These are phyloP conservation scores for Cantharis flavilabris DNA, from an alignment of 2,888 invertebrate genomes.

Conservation along the genomic window DNA sequence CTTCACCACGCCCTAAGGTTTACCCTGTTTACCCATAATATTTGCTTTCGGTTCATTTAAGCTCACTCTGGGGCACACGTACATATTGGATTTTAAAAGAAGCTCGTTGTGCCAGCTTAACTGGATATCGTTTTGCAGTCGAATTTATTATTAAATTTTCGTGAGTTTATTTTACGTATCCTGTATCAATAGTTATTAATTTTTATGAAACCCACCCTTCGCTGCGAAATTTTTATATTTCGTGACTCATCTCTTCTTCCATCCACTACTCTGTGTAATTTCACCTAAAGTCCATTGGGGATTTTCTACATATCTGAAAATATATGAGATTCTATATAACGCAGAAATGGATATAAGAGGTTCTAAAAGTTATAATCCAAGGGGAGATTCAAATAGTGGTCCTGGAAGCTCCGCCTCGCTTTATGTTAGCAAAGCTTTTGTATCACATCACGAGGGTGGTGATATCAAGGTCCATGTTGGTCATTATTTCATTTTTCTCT, in stretches of 20 bases:
- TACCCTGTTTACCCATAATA: slow-evolving; percentile 55
- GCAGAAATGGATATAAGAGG: slow-evolving; percentile 27
- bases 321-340: slow-evolving; percentile 19
- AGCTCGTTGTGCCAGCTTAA: neutral
- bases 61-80: slow-evolving; percentile 29
- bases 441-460: slow-evolving; percentile 23
- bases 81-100: slow-evolving; percentile 22
- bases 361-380: slow-evolving; percentile 29
- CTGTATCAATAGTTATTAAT: neutral
- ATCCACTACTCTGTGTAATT: slow-evolving; percentile 23
- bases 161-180: neutral
- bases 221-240: slow-evolving; percentile 34
- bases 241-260: slow-evolving; percentile 24
- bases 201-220: neutral
- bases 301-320: slow-evolving; percentile 15
- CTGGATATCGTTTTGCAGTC: neutral
- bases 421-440: slow-evolving; percentile 25
- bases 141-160: slow-evolving; percentile 2
- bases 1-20: slow-evolving; percentile 47
- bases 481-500: slow-evolving; percentile 25
- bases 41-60: slow-evolving; percentile 51
- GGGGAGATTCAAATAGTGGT: slow-evolving; percentile 28
- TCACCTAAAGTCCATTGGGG: slow-evolving; percentile 27
- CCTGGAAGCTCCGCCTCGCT: slow-evolving; percentile 21
- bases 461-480: slow-evolving; percentile 28